Evolutionary conservation across 1,140 invertebrate genomes (phyloP).

Genomic region (Ectropis grisescens): DNA sequence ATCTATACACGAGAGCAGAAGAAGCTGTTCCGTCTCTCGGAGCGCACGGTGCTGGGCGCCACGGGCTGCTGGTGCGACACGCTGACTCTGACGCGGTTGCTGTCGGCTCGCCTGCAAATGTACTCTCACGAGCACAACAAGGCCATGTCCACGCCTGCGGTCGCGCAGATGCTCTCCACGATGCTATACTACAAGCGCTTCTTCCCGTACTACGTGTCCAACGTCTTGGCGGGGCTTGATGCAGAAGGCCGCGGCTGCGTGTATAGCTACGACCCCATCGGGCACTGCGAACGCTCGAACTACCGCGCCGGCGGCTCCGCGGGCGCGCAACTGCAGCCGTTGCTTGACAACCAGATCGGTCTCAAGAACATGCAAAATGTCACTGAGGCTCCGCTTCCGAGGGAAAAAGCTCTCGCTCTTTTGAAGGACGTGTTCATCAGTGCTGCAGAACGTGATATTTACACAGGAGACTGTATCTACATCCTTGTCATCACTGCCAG

Average conservation of each 20-base stretch:
- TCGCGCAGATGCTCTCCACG: slow-evolving; percentile 95
- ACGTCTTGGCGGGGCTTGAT: slow-evolving; percentile 93
- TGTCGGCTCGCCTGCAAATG: slow-evolving; percentile 92
- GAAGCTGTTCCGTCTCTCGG: slow-evolving; percentile 85
- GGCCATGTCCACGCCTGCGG: slow-evolving; percentile 91
- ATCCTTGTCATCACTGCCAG: slow-evolving; percentile 93
- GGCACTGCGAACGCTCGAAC: slow-evolving; percentile 86
- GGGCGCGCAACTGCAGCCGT: slow-evolving; percentile 83
- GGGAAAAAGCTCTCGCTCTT: slow-evolving; percentile 86
- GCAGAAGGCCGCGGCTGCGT: slow-evolving; percentile 92
- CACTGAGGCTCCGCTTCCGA: slow-evolving; percentile 72
- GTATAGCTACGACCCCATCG: slow-evolving; percentile 97
- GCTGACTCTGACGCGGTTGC: slow-evolving; percentile 89
- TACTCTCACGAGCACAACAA: slow-evolving; percentile 97
- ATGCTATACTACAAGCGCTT: slow-evolving; percentile 97
- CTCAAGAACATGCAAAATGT: slow-evolving; percentile 86
- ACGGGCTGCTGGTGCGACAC: slow-evolving; percentile 98
- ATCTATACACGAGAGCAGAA: slow-evolving; percentile 91
- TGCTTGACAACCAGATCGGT: slow-evolving; percentile 93
- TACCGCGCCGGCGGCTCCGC: slow-evolving; percentile 90
- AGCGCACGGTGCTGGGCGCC: slow-evolving; percentile 87
- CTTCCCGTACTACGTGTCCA: slow-evolving; percentile 98
- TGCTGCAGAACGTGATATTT: slow-evolving; percentile 96
- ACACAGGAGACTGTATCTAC: slow-evolving; percentile 92
- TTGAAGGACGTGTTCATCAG: slow-evolving; percentile 97